Evolutionary conservation across 2,797 vertebrate genomes (phyloP), one percentile per base, ranked within the genome.

Genomic region (Amphiprion clarkii): DNA sequence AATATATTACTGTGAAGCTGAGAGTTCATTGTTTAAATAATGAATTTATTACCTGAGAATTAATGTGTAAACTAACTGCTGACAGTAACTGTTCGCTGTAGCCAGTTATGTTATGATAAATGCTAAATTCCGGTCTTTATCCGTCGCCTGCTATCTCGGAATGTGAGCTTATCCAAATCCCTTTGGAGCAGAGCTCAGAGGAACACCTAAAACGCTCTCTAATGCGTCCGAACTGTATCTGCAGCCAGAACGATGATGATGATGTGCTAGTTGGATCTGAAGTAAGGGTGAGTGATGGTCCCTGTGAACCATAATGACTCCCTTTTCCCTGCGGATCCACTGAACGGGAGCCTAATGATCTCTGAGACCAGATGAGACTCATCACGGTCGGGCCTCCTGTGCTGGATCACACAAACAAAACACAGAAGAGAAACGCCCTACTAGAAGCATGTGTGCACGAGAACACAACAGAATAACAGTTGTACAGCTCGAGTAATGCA

Each of bases 331-430:
- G 39, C 17, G 52, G 90, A 85, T 75, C 66, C 62, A n/a, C 53
- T 67, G 71, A 91, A 88, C 78, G 74, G 75, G 39, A 87, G 80
- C 74, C 74, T 87, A 89, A 92, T 90, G 88, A 88, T 89, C 78
- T 87, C 77, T 33, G 84, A 83, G 84, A 85, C 79, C 87, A 90
- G 91, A 89, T 83, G 87, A 88, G 87, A 83, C 61, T 29, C 78
- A 72, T 87, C 81, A 63, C 16, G 27, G 62, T 55, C n/a, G 6
- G 59, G 27, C 76, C 78, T 81, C 71, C 64, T 78, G 77, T 56
- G 82, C 82, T 40, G 25, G 58, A 62, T 68, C 67, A 78, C 54
- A 60, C 71, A 73, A 53, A 77, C 58, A 75, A 73, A 53, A 77
- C 58, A 74, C 71, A 65, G 53, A 25, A 17, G 46, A 57, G 59